Conservation (phyloP, 2,113 vertebrate species). For the Abramis brama region DNA sequence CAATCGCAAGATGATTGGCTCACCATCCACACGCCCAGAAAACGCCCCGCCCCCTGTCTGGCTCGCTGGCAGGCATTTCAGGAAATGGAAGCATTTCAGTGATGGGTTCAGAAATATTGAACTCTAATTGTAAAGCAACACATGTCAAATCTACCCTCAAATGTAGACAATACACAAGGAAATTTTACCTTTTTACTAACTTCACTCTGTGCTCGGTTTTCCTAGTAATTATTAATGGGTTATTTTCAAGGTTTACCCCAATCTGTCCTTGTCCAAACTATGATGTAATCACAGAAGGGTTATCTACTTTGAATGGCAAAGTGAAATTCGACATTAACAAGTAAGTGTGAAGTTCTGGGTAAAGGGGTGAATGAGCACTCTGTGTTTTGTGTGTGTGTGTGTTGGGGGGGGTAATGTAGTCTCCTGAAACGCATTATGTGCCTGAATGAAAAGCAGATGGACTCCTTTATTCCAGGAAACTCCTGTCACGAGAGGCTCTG, state of each 20-base stretch:
- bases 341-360: conserved; percentile 51
- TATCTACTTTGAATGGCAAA: neutral
- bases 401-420: conserved; percentile 23
- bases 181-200: neutral
- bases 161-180: neutral
- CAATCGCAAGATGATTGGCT: conserved; percentile 53
- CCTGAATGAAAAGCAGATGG: conserved; percentile 60
- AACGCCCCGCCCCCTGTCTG: conserved; percentile 55
- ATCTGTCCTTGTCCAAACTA: neutral
- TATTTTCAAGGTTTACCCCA: neutral
- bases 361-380: conserved; percentile 41
- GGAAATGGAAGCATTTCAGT: neutral
- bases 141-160: neutral
- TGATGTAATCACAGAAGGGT: conserved; percentile 29
- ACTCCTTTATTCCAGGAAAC: conserved; percentile 51
- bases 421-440: conserved; percentile 54
- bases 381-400: conserved; percentile 5
- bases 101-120: neutral
- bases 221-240: neutral
- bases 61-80: conserved; percentile 46
- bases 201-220: neutral
- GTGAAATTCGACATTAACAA: conserved; percentile 41
- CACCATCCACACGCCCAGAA: conserved; percentile 67
- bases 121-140: neutral
- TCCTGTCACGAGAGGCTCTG: conserved; percentile 30